These are phyloP conservation scores for Lymantria dispar DNA, from an alignment of 2,888 invertebrate species.

Conservation along the genomic window DNA sequence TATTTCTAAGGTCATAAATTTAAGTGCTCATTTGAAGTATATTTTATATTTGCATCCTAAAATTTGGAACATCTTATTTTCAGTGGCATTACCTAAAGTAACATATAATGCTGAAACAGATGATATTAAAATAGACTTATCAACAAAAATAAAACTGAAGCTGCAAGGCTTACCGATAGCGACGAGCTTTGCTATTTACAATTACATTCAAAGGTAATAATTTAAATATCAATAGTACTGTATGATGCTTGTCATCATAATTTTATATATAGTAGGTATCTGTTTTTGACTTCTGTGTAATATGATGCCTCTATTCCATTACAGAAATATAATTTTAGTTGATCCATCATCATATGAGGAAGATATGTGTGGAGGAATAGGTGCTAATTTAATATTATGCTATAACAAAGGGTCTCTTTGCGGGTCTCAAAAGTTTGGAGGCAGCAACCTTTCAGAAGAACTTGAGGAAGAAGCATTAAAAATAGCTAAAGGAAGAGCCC, in stretches of 20 bases:
- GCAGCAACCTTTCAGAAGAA: slow-evolving; percentile 82
- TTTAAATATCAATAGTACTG: neutral
- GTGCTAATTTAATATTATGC: slow-evolving; percentile 85
- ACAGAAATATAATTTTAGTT: slow-evolving; percentile 85
- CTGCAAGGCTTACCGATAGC: slow-evolving; percentile 85
- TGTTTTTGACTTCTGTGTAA: no score
- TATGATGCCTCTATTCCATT: slow-evolving; percentile 24
- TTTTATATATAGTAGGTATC: no score
- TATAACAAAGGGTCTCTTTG: slow-evolving; percentile 84
- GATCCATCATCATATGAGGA: slow-evolving; percentile 94
- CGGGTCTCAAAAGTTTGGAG: slow-evolving; percentile 89
- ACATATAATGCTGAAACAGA: slow-evolving; percentile 87
- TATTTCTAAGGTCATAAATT: no score
- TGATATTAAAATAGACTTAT: slow-evolving; percentile 83
- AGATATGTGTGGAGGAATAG: slow-evolving; percentile 84
- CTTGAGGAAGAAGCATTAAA: slow-evolving; percentile 83
- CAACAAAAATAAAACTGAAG: slow-evolving; percentile 75
- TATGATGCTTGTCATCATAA: neutral
- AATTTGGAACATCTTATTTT: slow-evolving; percentile 1
- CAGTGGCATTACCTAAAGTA: slow-evolving; percentile 87
- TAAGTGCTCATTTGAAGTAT: no score
- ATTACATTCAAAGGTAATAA: slow-evolving; percentile 76
- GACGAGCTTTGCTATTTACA: slow-evolving; percentile 89
- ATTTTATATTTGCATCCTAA: no score
- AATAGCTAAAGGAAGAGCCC: slow-evolving; percentile 82